A percentile compares a stretch with the other conserved stretches of the same genome.
phyloP scores from a whole-genome alignment of 2,888 invertebrate species.

The Nomada ferruginata region DNA sequence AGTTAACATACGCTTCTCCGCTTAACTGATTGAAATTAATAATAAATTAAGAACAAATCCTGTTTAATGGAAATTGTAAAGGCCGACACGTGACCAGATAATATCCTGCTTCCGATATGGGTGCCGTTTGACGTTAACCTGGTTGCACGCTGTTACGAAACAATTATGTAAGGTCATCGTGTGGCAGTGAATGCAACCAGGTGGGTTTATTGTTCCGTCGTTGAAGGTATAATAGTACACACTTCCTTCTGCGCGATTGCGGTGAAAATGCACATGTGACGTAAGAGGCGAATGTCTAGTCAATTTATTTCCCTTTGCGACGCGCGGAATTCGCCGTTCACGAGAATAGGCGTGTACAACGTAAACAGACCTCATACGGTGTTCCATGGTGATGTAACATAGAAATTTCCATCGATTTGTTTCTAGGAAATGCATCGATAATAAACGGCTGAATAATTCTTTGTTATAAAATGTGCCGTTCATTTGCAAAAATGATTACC shows the following conservation, averaged over 20 bases:
- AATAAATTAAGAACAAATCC: not conserved
- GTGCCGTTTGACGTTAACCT: constrained; percentile 36
- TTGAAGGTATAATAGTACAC: constrained; percentile 3
- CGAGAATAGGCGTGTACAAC: constrained; percentile 21
- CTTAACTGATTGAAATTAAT: not conserved
- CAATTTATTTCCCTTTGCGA: constrained; percentile 27
- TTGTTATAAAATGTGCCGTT: too few species aligned
- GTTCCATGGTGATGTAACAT: constrained; percentile 21
- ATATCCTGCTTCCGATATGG: constrained; percentile 47
- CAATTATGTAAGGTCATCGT: constrained; percentile 66
- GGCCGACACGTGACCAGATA: not conserved
- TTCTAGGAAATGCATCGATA: not conserved
- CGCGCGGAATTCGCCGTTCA: constrained; percentile 21
- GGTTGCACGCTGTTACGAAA: constrained; percentile 57
- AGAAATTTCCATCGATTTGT: constrained; percentile 10
- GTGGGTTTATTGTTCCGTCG: constrained; percentile 51
- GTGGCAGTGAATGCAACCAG: constrained; percentile 61
- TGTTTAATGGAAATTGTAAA: not conserved
- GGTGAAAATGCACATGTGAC: constrained; percentile 38
- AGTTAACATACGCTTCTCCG: not conserved
- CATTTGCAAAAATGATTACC: too few species aligned
- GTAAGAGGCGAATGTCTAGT: constrained; percentile 19
- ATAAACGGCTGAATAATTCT: not conserved
- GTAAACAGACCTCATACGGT: constrained; percentile 15
- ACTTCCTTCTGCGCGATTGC: constrained; percentile 40